Evolutionary conservation across 2,888 invertebrate genomes (phyloP).

Genomic region (Anarsia innoxiella): DNA sequence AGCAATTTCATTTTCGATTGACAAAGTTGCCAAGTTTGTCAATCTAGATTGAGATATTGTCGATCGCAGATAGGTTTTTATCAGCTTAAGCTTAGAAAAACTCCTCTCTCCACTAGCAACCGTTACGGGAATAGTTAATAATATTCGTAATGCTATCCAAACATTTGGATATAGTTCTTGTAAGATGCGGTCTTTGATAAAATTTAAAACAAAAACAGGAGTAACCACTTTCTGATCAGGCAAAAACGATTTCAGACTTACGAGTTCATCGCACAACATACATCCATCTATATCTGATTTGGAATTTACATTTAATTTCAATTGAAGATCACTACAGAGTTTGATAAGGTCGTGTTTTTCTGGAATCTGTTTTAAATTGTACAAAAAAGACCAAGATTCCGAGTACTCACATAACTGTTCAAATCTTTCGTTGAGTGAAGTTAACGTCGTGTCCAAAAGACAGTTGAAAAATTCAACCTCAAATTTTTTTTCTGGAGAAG

Average conservation of each 20-base stretch:
- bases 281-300: constrained; percentile 9
- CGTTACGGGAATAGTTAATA: constrained; percentile 15
- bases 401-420: constrained; percentile 2
- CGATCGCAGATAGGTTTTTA: constrained; percentile 24
- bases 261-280: constrained; percentile 16
- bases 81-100: constrained; percentile 10
- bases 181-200: constrained; percentile 20
- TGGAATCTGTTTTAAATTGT: constrained; percentile 17
- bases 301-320: constrained; percentile 15
- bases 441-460: background rate
- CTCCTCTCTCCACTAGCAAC: constrained; percentile 11
- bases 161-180: constrained; percentile 25
- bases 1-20: constrained; percentile 27
- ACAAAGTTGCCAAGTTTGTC: constrained; percentile 24
- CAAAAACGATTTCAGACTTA: constrained; percentile 19
- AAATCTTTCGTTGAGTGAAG: constrained; percentile 8
- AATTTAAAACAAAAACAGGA: constrained; percentile 18
- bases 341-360: constrained; percentile 14
- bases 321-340: constrained; percentile 23
- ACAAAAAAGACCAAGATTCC: constrained; percentile 11
- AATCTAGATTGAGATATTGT: constrained; percentile 23
- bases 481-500: constrained; percentile 6
- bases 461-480: constrained; percentile 1
- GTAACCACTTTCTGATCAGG: constrained; percentile 16
- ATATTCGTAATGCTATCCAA: constrained; percentile 21